Conservation (phyloP, 2,888 invertebrate genomes). For the Agrochola lota region DNA sequence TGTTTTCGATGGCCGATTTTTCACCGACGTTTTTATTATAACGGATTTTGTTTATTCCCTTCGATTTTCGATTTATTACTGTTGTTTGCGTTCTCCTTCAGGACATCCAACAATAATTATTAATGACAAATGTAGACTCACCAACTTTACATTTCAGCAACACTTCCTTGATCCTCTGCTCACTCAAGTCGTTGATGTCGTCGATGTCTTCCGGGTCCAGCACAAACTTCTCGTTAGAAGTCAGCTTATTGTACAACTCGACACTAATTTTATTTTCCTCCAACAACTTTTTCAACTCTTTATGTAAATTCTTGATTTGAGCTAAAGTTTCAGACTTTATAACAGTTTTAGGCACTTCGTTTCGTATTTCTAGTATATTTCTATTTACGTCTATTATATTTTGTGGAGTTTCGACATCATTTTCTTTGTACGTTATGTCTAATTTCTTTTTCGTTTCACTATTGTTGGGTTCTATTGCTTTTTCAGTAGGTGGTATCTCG, state of each 20-base stretch:
- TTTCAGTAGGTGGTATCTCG: conserved; percentile 51
- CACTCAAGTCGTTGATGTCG: conserved; percentile 84
- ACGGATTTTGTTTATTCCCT: too few species aligned
- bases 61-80: too few species aligned
- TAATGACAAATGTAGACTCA: conserved; percentile 69
- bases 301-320: conserved; percentile 73
- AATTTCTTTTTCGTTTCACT: conserved; percentile 68
- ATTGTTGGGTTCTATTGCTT: conserved; percentile 37
- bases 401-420: conserved; percentile 61
- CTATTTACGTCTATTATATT: conserved; percentile 72
- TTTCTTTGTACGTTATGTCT: conserved; percentile 81
- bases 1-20: too few species aligned
- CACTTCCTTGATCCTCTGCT: conserved; percentile 79
- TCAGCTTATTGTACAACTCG: conserved; percentile 84
- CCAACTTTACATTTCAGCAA: conserved; percentile 83
- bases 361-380: conserved; percentile 70
- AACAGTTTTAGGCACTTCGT: conserved; percentile 69
- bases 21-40: too few species aligned
- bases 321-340: conserved; percentile 64
- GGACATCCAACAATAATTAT: conserved; percentile 24
- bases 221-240: conserved; percentile 84
- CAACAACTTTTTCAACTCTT: conserved; percentile 78
- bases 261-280: conserved; percentile 84
- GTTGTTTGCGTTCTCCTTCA: too few species aligned
- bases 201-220: conserved; percentile 87